These are phyloP conservation scores for Aphelinus certus DNA, from an alignment of 1,140 invertebrate genomes.

Conservation along the genomic window DNA sequence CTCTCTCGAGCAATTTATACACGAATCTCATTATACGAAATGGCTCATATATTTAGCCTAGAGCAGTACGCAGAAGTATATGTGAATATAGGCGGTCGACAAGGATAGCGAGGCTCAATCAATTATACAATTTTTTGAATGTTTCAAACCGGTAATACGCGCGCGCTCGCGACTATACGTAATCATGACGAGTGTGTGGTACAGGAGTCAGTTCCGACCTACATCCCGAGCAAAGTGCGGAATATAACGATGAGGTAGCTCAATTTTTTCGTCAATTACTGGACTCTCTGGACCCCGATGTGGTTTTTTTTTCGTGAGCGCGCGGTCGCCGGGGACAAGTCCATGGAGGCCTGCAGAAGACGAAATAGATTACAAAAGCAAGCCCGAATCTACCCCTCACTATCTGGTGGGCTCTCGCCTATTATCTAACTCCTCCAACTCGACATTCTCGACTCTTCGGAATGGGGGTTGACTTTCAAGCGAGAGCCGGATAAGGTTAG, in stretches of 20 bases:
- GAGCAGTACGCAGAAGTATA: neutral
- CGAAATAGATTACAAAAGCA: constrained; percentile 50
- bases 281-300: neutral
- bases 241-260: neutral
- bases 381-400: constrained; percentile 25
- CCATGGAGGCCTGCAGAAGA: constrained; percentile 43
- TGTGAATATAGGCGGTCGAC: neutral
- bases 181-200: neutral
- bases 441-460: constrained; percentile 30
- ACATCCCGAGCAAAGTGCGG: too few species aligned
- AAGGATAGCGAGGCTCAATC: constrained; percentile 9
- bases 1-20: constrained; percentile 7
- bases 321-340: constrained; percentile 2
- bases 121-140: constrained; percentile 26
- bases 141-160: neutral
- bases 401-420: constrained; percentile 12
- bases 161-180: too few species aligned
- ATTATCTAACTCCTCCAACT: constrained; percentile 34
- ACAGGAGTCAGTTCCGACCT: neutral
- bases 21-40: constrained; percentile 15
- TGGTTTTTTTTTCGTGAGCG: constrained; percentile 24
- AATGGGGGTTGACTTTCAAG: constrained; percentile 28
- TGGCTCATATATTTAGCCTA: neutral
- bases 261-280: constrained; percentile 41
- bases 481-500: constrained; percentile 24